Base-by-base conservation (phyloP, 2,888 invertebrate genomes). In the Hyposoter dolosus region DNA sequence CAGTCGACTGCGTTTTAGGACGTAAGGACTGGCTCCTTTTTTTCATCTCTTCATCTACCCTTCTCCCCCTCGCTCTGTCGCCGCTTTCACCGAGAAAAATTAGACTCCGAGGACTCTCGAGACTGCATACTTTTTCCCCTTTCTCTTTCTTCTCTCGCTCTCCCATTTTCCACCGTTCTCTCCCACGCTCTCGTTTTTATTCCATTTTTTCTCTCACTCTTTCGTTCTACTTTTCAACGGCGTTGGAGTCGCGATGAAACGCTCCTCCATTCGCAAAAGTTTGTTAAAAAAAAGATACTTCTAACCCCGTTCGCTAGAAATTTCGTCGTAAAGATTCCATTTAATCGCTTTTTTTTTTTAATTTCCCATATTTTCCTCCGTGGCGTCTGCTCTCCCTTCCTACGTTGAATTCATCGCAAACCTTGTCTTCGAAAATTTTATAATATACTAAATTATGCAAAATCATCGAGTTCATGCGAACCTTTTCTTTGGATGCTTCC, bases 91-190 rank as follows among this genome's bases (percentile, higher is more conserved):
- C 74, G 74, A 78, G 86, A 81, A 86, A 79, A 86, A 86, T 86
- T 86, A 86, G 81, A 86, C 86, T 86, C 75, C 74, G 74, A 83
- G 81, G 81, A 86, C 86, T 81, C 86, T 86, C 78, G 77, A 86
- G 83, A 80, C 83, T 86, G 81, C 74, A 81, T 83, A 83, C 80
- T 83, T 83, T 68, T 79, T 71, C 65, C 40, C 69, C 28, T 56
- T 72, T 43, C 65, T 68, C 56, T 28, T 50, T 50, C 68, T 65
- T 56, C 69, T 66, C 56, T 28, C 72, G 32, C 68, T 28, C 50
- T n/a, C 50, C 63, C 60, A 45, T 63, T 50, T 75, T 68, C 43
- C 60, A 28, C 56, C 56, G 28, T 75, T 56, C 66, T 66, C 56
- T 68, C 23, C 68, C 68, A 19, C 50, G n/a, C 66, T 82, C 72